Base-by-base conservation (phyloP, 2,113 vertebrate genomes). In the Ageneiosus marmoratus region DNA sequence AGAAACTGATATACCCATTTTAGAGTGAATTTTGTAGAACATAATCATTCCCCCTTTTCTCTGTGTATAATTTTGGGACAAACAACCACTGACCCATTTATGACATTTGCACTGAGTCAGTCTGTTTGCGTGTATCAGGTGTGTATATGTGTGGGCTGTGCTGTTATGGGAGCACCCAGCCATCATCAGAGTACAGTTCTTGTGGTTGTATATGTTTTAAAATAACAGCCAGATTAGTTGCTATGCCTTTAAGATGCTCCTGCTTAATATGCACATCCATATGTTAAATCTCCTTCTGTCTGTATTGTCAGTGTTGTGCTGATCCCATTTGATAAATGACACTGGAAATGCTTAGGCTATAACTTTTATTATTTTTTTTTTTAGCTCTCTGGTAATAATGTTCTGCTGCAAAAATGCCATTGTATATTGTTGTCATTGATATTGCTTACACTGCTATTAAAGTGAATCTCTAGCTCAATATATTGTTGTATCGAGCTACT, bases 51-150 rank as follows among this genome's bases (percentile, higher is more conserved):
- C 11, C n/a, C 5, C 5, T 81, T 86, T 82, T 69, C 60, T 79
- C 32, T 44, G 29, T 70, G 44, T 81, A 48, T 37, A 77, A 44
- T 83, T 41, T 51, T 67, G 77, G 75, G 79, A 84, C 69, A 50
- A 69, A 48, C 58, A 84, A 63, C 50, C 62, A 48, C 77, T 87
- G 86, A 87, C 84, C 77, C 56, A 80, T 67, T 85, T 85, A 74
- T 55, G 77, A 73, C 77, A 83, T 80, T 55, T 62, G 29, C 44
- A 53, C 65, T 72, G 78, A 87, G 83, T 83, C 56, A 80, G 83
- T 77, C 70, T 44, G 80, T 75, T 50, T 41, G 37, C 37, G 3
- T 41, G 37, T 41, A 63, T 74, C 84, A 87, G 86, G 81, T 87
- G 82, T 27, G 15, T 62, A 44, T 76, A 65, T 70, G 63, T 87